A percentile compares a stretch with the other conserved stretches of the same genome.
Conservation (phyloP, 2,797 vertebrate species). For the Heliangelus exortis region DNA sequence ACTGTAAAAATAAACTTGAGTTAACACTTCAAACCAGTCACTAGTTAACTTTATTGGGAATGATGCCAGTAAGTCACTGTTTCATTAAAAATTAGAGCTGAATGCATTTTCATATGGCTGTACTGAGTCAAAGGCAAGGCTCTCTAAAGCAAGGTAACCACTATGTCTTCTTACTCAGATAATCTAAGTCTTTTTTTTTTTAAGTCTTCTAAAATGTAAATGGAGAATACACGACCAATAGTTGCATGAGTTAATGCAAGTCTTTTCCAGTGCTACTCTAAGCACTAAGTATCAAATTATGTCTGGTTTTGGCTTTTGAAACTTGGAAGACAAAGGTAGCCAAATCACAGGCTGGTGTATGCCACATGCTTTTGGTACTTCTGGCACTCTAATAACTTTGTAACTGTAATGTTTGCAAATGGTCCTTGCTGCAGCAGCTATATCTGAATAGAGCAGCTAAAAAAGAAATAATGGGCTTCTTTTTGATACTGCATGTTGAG, state of each 20-base stretch:
- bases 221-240: background rate
- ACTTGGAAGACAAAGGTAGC: background rate
- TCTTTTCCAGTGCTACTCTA: background rate
- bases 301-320: background rate
- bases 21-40: background rate
- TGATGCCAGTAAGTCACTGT: conserved; percentile 23
- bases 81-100: conserved; percentile 47
- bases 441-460: conserved; percentile 23
- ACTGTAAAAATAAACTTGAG: background rate
- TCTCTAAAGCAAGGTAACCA: conserved; percentile 7
- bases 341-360: background rate
- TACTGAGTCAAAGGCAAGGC: conserved; percentile 56
- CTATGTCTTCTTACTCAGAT: background rate
- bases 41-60: conserved; percentile 42
- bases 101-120: conserved; percentile 10
- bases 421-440: conserved; percentile 41
- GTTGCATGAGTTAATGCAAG: background rate
- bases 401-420: conserved; percentile 12
- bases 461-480: conserved; percentile 14
- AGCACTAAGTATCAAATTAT: background rate
- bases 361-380: conserved; percentile 13
- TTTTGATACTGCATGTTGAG: conserved; percentile 26
- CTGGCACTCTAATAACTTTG: conserved; percentile 1
- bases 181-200: conserved; percentile 2
- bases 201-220: background rate